Percentiles rank a stretch among this genome's conserved stretches.
Evolutionary conservation across 2,888 invertebrate genomes (phyloP).

Genomic region (Mellilla xanthometata): DNA sequence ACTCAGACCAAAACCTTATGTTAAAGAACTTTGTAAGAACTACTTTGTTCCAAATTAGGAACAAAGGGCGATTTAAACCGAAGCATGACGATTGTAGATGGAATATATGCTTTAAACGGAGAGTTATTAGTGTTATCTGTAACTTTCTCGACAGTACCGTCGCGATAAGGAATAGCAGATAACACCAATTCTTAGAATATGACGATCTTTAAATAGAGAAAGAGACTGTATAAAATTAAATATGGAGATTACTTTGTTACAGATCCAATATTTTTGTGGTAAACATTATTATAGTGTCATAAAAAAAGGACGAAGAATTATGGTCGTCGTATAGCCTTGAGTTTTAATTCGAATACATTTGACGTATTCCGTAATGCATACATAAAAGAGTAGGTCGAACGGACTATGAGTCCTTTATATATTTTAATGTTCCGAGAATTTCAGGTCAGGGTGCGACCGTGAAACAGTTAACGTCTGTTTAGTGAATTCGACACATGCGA

Average conservation of each 20-base stretch:
- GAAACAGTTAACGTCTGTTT: slow-evolving; percentile 80
- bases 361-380: slow-evolving; percentile 11
- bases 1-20: slow-evolving; percentile 38
- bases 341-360: slow-evolving; percentile 1
- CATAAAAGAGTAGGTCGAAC: slow-evolving; percentile 20
- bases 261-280: not conserved
- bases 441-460: slow-evolving; percentile 79
- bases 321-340: not conserved
- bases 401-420: slow-evolving; percentile 21
- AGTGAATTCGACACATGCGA: slow-evolving; percentile 81
- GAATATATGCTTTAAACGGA: slow-evolving; percentile 20
- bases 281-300: too few relatives aligned
- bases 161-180: slow-evolving; percentile 47
- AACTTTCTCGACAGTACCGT: slow-evolving; percentile 34
- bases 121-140: slow-evolving; percentile 24
- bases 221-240: slow-evolving; percentile 38
- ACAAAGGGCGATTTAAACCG: slow-evolving; percentile 27
- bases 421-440: slow-evolving; percentile 54
- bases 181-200: slow-evolving; percentile 61
- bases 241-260: slow-evolving; percentile 24
- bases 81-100: slow-evolving; percentile 13
- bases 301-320: not conserved
- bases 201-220: slow-evolving; percentile 45
- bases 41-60: slow-evolving; percentile 35
- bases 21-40: slow-evolving; percentile 27